These are phyloP conservation scores for Uloborus diversus DNA, from an alignment of 1,140 invertebrate genomes.

Conservation along the genomic window DNA sequence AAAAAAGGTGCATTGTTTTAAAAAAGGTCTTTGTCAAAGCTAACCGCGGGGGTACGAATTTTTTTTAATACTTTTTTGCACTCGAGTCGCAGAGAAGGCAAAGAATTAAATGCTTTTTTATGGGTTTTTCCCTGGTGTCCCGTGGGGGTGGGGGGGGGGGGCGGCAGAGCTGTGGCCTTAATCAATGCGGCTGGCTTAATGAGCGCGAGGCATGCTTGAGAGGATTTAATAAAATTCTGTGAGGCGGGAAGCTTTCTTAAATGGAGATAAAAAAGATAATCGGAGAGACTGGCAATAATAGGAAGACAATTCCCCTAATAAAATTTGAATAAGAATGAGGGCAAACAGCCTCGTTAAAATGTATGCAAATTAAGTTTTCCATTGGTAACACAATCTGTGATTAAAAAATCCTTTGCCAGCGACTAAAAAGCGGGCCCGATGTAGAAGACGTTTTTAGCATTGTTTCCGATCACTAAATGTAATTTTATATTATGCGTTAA, in stretches of 20 bases:
- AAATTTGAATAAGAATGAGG: slow-evolving; percentile 57
- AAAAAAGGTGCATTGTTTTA: too few species aligned
- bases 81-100: too few species aligned
- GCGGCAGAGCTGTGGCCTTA: slow-evolving; percentile 25
- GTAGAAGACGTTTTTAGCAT: slow-evolving; percentile 43
- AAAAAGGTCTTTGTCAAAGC: too few species aligned
- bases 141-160: neutral
- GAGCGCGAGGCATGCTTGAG: slow-evolving; percentile 30
- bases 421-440: slow-evolving; percentile 40
- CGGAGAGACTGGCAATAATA: slow-evolving; percentile 53
- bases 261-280: slow-evolving; percentile 42
- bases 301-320: slow-evolving; percentile 56
- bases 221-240: slow-evolving; percentile 55
- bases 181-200: slow-evolving; percentile 51
- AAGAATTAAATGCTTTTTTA: slow-evolving; percentile 42
- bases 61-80: slow-evolving; percentile 27
- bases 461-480: slow-evolving; percentile 55
- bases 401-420: slow-evolving; percentile 51
- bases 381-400: slow-evolving; percentile 55
- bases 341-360: slow-evolving; percentile 56
- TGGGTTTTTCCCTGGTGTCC: slow-evolving; percentile 11
- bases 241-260: slow-evolving; percentile 4
- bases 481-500: slow-evolving; percentile 57
- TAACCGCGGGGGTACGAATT: too few species aligned
- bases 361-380: slow-evolving; percentile 55